Evolutionary conservation across 2,888 invertebrate genomes (phyloP).

Genomic region (Sinhomidia bicolor): DNA sequence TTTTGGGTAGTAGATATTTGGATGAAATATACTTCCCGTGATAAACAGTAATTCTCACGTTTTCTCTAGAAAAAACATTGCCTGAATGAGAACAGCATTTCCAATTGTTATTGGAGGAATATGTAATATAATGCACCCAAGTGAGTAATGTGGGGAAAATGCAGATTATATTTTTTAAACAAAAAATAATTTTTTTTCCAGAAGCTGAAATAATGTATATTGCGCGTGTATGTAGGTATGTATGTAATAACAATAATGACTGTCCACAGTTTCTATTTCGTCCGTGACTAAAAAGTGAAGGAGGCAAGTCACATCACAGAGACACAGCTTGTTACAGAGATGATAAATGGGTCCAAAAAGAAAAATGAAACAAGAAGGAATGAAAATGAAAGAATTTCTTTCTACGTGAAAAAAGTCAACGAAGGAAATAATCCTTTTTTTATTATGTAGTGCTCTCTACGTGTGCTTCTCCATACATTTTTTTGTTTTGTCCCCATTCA

Average conservation of each 20-base stretch:
- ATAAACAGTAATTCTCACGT: slow-evolving; percentile 40
- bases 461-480: slow-evolving; percentile 61
- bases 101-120: neutral
- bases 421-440: slow-evolving; percentile 57
- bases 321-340: slow-evolving; percentile 55
- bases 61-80: neutral
- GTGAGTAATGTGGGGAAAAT: slow-evolving; percentile 16
- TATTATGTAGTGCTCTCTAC: too few species aligned
- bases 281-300: slow-evolving; percentile 67
- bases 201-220: slow-evolving; percentile 63
- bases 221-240: too few species aligned
- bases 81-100: neutral
- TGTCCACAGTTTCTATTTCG: slow-evolving; percentile 14
- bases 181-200: slow-evolving; percentile 62
- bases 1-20: neutral
- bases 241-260: slow-evolving; percentile 39
- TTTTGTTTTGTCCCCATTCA: slow-evolving; percentile 58
- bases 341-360: slow-evolving; percentile 64
- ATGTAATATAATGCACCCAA: slow-evolving; percentile 56
- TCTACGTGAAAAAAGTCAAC: slow-evolving; percentile 4
- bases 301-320: slow-evolving; percentile 50
- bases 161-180: slow-evolving; percentile 20
- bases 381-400: too few species aligned
- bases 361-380: slow-evolving; percentile 16
- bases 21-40: neutral